Evolutionary conservation across 2,113 vertebrate species (phyloP), one percentile per base, ranked within the genome.

Genomic region (Microcebus jonahi): DNA sequence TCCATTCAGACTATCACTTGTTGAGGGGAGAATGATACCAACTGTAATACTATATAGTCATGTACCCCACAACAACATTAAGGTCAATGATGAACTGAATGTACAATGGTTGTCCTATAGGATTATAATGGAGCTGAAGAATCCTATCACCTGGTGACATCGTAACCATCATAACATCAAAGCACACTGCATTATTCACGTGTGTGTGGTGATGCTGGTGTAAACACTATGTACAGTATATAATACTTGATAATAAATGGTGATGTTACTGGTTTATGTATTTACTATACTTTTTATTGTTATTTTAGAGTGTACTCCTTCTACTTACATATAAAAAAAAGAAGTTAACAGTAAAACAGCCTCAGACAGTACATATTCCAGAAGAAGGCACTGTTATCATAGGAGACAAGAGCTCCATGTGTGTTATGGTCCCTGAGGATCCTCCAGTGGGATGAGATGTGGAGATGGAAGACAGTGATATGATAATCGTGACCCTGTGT

Each of bases 11-110:
- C 59, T 39, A 27, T 86, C 84, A 90, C 15, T 91, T 96, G 17
- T 68, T 96, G 80, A 95, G 15, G 11, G 4, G 23, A 29, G 88
- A 92, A 92, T 94, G 76, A 55, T 67, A 65, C 53, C 39, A 84
- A 65, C 71, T 59, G 11, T 79, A 91, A 70, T 85, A 84, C 18
- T 48, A 17, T 48, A 31, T 15, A 17, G 42, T 76, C 27, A 76
- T 76, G 73, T 27, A 18, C 14, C 27, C 45, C 8, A 31, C 31
- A 76, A 76, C 27, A 45, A 29, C 11, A 13, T 76, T 76, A 45
- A 76, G 73, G 8, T 75, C 27, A 76, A 31, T 45, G 45, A 48
- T 45, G 15, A 48, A 76, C 42, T 31, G 29, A 15, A 18, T 76
- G 14, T 31, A 48, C 45, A 42, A 76, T 31, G 27, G 42, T 48